These are phyloP conservation scores for Amazona vittata DNA, from an alignment of 2,113 vertebrate species.

Conservation along the genomic window DNA sequence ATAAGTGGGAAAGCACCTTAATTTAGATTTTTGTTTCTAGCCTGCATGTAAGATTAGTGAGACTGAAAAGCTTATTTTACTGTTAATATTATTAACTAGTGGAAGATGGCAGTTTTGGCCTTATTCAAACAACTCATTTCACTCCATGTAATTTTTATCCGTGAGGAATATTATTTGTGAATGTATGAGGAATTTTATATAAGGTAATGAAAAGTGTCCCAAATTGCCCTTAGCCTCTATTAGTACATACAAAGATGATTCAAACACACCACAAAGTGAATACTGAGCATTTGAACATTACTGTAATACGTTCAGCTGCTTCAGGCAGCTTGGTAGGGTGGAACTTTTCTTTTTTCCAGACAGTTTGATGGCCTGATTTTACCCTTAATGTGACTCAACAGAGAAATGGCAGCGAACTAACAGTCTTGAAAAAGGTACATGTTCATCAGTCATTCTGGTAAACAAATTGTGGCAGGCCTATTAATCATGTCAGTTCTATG, in stretches of 20 bases:
- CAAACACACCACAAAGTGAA: not conserved
- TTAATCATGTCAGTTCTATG: constrained; percentile 15
- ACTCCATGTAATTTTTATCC: not conserved
- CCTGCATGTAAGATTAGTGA: not conserved
- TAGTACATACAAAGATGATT: not conserved
- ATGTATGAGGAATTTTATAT: not conserved
- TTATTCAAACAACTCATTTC: not conserved
- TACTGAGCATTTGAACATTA: not conserved
- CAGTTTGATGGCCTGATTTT: constrained; percentile 37
- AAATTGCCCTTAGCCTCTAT: not conserved
- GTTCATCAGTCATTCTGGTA: constrained; percentile 50
- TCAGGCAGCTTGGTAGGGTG: not conserved
- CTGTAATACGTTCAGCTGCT: not conserved
- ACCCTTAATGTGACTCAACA: constrained; percentile 28
- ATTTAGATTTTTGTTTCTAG: not conserved
- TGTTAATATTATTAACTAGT: not conserved
- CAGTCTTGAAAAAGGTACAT: not conserved
- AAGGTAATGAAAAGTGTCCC: not conserved
- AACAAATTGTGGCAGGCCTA: constrained; percentile 29
- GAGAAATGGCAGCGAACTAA: not conserved
- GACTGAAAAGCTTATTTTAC: not conserved
- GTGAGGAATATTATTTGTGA: not conserved
- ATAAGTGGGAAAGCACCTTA: not conserved
- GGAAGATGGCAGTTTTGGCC: not conserved
- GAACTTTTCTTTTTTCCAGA: not conserved